A percentile compares a stretch with the other conserved stretches of the same genome.
phyloP scores from a whole-genome alignment of 1,140 invertebrate species.

The Caenorhabditis latens region DNA sequence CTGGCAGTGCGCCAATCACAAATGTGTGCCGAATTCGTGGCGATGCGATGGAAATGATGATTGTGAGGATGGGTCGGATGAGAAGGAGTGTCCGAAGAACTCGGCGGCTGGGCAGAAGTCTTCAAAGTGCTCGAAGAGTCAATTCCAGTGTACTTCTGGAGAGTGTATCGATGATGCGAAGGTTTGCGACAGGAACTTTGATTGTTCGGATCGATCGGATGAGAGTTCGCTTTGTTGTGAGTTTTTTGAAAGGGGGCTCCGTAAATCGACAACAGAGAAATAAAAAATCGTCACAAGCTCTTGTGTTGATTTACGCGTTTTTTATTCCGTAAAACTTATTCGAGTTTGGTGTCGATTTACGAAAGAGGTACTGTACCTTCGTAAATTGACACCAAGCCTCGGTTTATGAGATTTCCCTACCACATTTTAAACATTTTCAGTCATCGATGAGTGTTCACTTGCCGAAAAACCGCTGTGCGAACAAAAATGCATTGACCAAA shows the following conservation, averaged over 20 bases:
- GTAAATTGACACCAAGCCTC: too few relatives aligned
- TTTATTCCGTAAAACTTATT: too few relatives aligned
- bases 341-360: too few relatives aligned
- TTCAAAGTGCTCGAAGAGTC: slow-evolving; percentile 16
- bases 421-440: slow-evolving; percentile 70
- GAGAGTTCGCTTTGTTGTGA: slow-evolving; percentile 91
- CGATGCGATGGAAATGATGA: slow-evolving; percentile 75
- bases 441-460: slow-evolving; percentile 92
- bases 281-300: too few relatives aligned
- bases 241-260: slow-evolving; percentile 68
- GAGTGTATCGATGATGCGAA: slow-evolving; percentile 82
- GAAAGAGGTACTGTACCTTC: too few relatives aligned
- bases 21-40: slow-evolving; percentile 84
- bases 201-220: slow-evolving; percentile 87
- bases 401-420: too few relatives aligned
- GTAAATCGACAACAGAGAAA: not conserved
- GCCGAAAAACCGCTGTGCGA: slow-evolving; percentile 93
- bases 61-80: slow-evolving; percentile 73
- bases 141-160: slow-evolving; percentile 83
- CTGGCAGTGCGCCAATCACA: slow-evolving; percentile 88
- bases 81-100: slow-evolving; percentile 65
- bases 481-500: slow-evolving; percentile 92
- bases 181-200: slow-evolving; percentile 82
- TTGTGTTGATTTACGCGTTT: too few relatives aligned
- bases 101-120: slow-evolving; percentile 5